Evolutionary conservation across 2,797 vertebrate genomes (phyloP), one percentile per base, ranked within the genome.

Genomic region (Helostoma temminkii): DNA sequence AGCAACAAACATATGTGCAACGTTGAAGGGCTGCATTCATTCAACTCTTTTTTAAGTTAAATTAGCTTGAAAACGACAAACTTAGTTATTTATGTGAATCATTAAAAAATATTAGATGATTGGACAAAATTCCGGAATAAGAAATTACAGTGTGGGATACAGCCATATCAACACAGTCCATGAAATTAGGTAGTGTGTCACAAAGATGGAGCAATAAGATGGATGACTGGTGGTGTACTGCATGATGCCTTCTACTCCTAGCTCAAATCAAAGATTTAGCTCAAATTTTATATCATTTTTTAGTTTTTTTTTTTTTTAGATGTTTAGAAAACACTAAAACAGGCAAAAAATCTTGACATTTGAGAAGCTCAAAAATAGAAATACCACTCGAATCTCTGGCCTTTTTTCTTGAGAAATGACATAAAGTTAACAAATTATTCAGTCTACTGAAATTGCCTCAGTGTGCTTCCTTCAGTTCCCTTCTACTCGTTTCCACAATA

Each of bases 111-210:
- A n/a, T n/a, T n/a, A n/a, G n/a, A n/a, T n/a, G n/a, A n/a, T n/a
- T n/a, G n/a, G n/a, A n/a, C n/a, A n/a, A n/a, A n/a, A n/a, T n/a
- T n/a, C n/a, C n/a, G n/a, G n/a, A n/a, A n/a, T n/a, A n/a, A n/a
- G n/a, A n/a, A n/a, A n/a, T n/a, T n/a, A n/a, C n/a, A n/a, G n/a
- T n/a, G n/a, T n/a, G n/a, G n/a, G 66, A 85, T 36, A 80, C 80
- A 70, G 69, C 42, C 49, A 34, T 61, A 70, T 87, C 78, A 57
- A 80, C 58, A 71, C 73, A 74, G 81, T 48, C 82, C 68, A 36
- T 76, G 69, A 77, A 86, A 89, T 69, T 71, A 74, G 69, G 83
- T 50, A 32, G 53, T 15, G 49, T 9, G 55, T 71, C 48, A 28
- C 9, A 55, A 63, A 81, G 34, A 71, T 66, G 55, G 59, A 66